Base-by-base conservation (phyloP, 2,888 invertebrate species). In the Hyposoter didymator region DNA sequence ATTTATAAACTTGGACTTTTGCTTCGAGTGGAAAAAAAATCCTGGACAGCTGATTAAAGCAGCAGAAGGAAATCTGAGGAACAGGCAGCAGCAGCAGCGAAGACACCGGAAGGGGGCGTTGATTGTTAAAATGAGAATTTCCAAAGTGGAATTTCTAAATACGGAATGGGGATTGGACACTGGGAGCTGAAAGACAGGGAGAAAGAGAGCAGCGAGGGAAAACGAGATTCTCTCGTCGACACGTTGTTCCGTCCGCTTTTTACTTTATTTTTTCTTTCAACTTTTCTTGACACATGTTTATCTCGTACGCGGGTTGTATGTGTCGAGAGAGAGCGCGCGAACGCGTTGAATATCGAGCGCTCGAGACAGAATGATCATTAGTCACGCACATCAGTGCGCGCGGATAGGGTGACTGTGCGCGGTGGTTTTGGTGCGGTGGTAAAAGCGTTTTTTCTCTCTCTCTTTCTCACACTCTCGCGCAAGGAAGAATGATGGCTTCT, bases 281-380 rank as follows among this genome's bases (percentile, higher is more conserved):
- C 79, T 85, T 85, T 85, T 82, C 85, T 76, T 82, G 85, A 85
- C 85, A 85, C 85, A 85, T 85, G 85, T 85, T 85, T 82, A 85
- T 85, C 85, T 85, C 82, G 79, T 72, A 85, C 84, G 74, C 84
- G 79, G 52, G 76, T 82, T 75, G 69, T 79, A 67, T 64, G 79
- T 67, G n/a, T 70, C 69, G 59, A 39, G 39, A 49, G 66, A 32
- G 78, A 82, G 75, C 78, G 62, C 73, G 67, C 39, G 59, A 32
- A 67, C 84, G 76, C 81, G 82, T 73, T 67, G 87, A 85, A 88
- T 89, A 88, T 85, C 85, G 85, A 85, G 82, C 85, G 82, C 82
- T 39, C 79, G 76, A 82, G 85, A 85, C 85, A 85, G 85, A 85
- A 85, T 85, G 85, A 85, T 85, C 85, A 85, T 85, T 85, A 85